Base-by-base conservation (phyloP, 2,113 vertebrate genomes). In the Natator depressus region DNA sequence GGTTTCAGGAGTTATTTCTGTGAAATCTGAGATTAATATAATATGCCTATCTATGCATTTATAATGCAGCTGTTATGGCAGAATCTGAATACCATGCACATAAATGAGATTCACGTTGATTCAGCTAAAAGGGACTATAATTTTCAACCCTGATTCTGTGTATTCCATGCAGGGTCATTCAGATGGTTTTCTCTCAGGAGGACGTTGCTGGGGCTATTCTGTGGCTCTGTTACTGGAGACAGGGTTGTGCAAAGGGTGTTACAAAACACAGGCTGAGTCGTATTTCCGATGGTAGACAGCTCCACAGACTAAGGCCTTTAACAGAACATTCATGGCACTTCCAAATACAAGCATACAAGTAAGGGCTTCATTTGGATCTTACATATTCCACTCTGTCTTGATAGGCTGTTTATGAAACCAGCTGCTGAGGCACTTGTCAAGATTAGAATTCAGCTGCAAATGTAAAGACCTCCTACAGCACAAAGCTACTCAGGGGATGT, bases 1-100 rank as follows among this genome's bases (percentile, higher is more conserved):
- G n/a, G 55, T 38, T 91, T n/a, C 0, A 0, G 80, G 55, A 53
- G 13, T 82, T 82, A 84, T 78, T 22, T 91, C 51, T 91, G 38
- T 46, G 84, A 76, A 95, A 95, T 29, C 72, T 86, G 11, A 0
- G 6, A 82, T 5, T 89, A 55, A 92, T 93, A 50, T 22, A 86
- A 27, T 53, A 8, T 42, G n/a, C 49, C 49, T 50, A 49, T 62
- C 46, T 57, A n/a, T 62, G 0, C 84, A n/a, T 82, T 94, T 86
- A 29, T 72, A 62, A 47, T 0, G 1, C 1, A 8, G 42, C 6
- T 93, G 93, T 91, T 80, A 85, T 49, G 82, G 14, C 59, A 55
- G 22, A 27, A 5, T 82, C 93, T 82, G 89, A 89, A 49, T 6
- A 80, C 6, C 27, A 38, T 72, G 19, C 89, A 35, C 1, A 0